Evolutionary conservation across 1,140 invertebrate species (phyloP).

Genomic region (Trichomalopsis sarcophagae): DNA sequence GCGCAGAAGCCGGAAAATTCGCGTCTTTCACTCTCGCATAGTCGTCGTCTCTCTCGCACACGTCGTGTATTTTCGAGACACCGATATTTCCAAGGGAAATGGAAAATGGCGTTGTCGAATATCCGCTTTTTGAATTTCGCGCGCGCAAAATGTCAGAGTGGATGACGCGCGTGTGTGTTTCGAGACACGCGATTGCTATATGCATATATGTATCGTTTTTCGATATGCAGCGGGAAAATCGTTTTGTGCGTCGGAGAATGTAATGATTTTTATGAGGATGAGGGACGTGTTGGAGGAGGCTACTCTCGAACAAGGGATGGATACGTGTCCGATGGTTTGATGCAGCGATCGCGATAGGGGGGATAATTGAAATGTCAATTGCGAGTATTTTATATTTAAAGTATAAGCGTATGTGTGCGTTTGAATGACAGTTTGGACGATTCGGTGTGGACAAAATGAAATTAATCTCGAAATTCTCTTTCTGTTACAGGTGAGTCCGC

Average conservation of each 20-base stretch:
- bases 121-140: constrained; percentile 1
- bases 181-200: not conserved
- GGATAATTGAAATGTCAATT: not conserved
- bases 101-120: constrained; percentile 4
- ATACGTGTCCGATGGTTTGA: too few species aligned
- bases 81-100: constrained; percentile 35
- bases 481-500: constrained; percentile 29
- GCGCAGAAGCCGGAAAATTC: not conserved
- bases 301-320: not conserved
- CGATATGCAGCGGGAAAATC: not conserved
- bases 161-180: not conserved
- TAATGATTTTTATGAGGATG: not conserved
- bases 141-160: not conserved
- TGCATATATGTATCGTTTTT: too few species aligned
- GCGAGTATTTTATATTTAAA: not conserved
- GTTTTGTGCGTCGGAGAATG: too few species aligned
- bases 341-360: not conserved
- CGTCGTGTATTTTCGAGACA: not conserved
- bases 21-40: not conserved
- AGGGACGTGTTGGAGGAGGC: not conserved
- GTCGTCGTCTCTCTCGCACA: not conserved
- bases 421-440: not conserved
- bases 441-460: too few species aligned
- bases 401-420: not conserved
- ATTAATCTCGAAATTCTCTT: not conserved